phyloP scores from a whole-genome alignment of 2,888 invertebrate species.

The Polydrusus cervinus region DNA sequence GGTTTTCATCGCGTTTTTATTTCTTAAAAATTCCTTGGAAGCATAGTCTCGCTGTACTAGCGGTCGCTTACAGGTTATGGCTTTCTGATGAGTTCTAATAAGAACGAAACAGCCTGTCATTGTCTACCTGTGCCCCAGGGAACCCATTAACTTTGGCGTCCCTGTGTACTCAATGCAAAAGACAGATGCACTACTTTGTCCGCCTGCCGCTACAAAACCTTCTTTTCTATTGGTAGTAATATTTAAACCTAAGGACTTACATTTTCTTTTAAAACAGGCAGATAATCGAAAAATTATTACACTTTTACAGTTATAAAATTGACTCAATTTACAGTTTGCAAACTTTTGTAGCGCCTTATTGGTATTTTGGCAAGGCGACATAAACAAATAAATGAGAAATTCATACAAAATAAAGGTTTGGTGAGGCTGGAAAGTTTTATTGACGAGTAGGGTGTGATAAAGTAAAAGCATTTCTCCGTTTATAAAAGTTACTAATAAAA shows the following conservation, averaged over 20 bases:
- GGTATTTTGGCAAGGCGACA: background rate
- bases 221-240: background rate
- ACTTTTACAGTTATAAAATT: background rate
- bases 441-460: background rate
- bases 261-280: background rate
- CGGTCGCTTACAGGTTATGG: too few species aligned
- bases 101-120: too few species aligned
- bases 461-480: background rate
- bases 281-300: background rate
- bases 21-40: too few species aligned
- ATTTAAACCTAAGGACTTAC: background rate
- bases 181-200: too few species aligned
- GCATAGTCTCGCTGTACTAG: too few species aligned
- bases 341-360: background rate
- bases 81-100: too few species aligned
- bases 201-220: too few species aligned
- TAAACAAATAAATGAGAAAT: background rate
- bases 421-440: background rate
- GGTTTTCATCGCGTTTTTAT: too few species aligned
- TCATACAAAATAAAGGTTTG: background rate
- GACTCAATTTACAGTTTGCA: background rate
- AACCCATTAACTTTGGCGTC: too few species aligned
- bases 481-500: background rate
- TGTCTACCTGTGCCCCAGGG: too few species aligned
- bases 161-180: too few species aligned